These are phyloP conservation scores for Plusia festucae DNA, from an alignment of 2,888 invertebrate genomes.

Conservation along the genomic window DNA sequence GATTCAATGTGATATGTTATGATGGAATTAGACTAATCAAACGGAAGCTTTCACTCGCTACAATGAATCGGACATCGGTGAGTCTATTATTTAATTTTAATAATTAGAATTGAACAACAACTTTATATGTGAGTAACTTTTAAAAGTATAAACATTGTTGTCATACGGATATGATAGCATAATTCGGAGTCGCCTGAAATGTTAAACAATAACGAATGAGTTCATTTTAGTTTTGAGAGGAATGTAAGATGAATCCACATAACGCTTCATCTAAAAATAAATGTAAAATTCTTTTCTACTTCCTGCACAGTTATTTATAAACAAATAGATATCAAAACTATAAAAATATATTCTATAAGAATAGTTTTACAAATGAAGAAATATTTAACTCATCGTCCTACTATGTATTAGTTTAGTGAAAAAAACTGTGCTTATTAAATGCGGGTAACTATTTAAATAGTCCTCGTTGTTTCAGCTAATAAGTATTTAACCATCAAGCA, in stretches of 20 bases:
- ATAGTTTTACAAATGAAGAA: no score
- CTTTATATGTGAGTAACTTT: no score
- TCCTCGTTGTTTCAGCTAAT: background rate
- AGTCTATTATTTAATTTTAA: constrained; percentile 21
- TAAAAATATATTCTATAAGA: no score
- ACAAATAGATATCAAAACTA: background rate
- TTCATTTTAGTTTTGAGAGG: background rate
- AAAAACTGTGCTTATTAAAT: no score
- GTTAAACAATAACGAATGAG: background rate
- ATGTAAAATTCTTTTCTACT: constrained; percentile 6
- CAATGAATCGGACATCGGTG: constrained; percentile 46
- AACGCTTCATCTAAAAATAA: constrained; percentile 7
- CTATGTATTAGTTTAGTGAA: no score
- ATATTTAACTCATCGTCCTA: no score
- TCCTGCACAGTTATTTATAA: constrained; percentile 2
- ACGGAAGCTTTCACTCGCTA: constrained; percentile 26
- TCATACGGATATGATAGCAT: background rate
- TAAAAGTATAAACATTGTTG: background rate
- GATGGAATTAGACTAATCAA: constrained; percentile 17
- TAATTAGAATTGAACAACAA: background rate
- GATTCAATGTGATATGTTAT: constrained; percentile 28
- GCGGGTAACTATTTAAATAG: background rate
- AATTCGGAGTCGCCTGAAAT: background rate
- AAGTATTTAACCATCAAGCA: background rate
- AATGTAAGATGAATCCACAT: background rate